Evolutionary conservation across 2,888 invertebrate genomes (phyloP), one percentile per base, ranked within the genome.

Genomic region (Zaprionus obscuricornis): DNA sequence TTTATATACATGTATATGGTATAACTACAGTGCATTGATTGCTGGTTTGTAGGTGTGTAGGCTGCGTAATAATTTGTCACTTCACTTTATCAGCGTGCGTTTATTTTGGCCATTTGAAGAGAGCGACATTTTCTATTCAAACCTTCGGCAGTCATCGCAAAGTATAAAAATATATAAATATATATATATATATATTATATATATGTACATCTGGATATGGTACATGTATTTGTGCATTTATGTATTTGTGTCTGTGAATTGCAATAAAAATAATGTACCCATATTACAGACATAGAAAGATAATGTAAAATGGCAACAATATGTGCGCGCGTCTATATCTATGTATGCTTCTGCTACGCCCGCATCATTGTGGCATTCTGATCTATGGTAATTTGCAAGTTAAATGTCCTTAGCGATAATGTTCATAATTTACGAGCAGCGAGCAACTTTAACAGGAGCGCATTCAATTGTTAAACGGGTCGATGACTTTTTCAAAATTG

Each of bases 381-480:
- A 76, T 75, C 71, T 68, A 66, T 71, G 75, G 74, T 67, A 77
- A 77, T 76, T 76, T 77, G 69, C 72, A 60, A 76, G 69, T 55
- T 76, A 69, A 76, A 74, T 74, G 72, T 63, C 59, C 72, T 65
- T 49, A 50, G 55, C 68, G 75, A 76, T 76, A 76, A 76, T 71
- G 71, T 29, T 66, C 64, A 64, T 67, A 76, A 67, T 64, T 65
- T 68, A 71, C 57, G 76, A 60, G 42, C 57, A 36, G 6, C 20
- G 8, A 36, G 11, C 36, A 29, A 11, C n/a, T n/a, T n/a, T n/a
- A 1, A 37, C 34, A 59, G 65, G 54, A 62, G 57, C 57, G 54
- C 26, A 66, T 1, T 27, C 6, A 0, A 8, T 5, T 8, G 2
- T 2, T 1, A 6, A 11, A 14, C 43, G 34, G 39, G 1, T 1